Percentiles rank a stretch among this genome's conserved stretches.
These are phyloP conservation scores for Sparidentex hasta DNA, from an alignment of 2,797 vertebrate species.

Conservation along the genomic window DNA sequence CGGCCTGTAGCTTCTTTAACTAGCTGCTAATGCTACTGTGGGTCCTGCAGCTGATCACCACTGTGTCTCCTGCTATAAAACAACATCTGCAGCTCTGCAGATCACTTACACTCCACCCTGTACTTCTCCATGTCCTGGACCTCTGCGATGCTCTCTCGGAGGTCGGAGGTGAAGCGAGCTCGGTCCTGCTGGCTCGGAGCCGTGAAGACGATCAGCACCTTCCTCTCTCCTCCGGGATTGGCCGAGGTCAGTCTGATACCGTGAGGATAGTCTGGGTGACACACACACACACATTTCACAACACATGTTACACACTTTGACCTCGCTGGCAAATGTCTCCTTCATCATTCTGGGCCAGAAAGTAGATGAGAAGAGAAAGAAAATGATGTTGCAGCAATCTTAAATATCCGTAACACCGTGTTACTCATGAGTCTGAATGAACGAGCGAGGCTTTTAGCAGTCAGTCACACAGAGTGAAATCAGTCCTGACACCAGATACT, in stretches of 20 bases:
- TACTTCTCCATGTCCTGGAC: slow-evolving; percentile 98
- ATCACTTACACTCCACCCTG: slow-evolving; percentile 92
- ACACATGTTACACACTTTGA: background rate
- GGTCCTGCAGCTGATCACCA: background rate
- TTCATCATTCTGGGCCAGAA: background rate
- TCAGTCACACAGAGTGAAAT: too few species aligned
- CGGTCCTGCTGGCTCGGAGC: slow-evolving; percentile 95
- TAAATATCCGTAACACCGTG: too few species aligned
- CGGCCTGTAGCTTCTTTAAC: too few species aligned
- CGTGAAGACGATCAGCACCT: slow-evolving; percentile 93
- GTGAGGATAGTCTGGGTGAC: slow-evolving; percentile 90
- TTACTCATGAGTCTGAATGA: too few species aligned
- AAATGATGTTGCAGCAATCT: too few species aligned
- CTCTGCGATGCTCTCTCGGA: slow-evolving; percentile 93
- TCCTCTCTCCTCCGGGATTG: slow-evolving; percentile 92
- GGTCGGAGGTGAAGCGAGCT: slow-evolving; percentile 92
- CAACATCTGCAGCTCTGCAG: background rate
- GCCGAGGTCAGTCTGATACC: slow-evolving; percentile 93
- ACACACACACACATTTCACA: slow-evolving; percentile 13
- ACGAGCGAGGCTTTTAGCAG: too few species aligned
- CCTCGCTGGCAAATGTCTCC: background rate
- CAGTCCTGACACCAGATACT: too few species aligned
- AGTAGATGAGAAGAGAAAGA: too few species aligned
- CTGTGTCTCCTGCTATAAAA: background rate
- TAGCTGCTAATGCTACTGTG: background rate